These are phyloP conservation scores for Aphrocallistes beatrix DNA, from an alignment of 37 sponge, comb jelly and placozoan genomes.

Conservation along the genomic window DNA sequence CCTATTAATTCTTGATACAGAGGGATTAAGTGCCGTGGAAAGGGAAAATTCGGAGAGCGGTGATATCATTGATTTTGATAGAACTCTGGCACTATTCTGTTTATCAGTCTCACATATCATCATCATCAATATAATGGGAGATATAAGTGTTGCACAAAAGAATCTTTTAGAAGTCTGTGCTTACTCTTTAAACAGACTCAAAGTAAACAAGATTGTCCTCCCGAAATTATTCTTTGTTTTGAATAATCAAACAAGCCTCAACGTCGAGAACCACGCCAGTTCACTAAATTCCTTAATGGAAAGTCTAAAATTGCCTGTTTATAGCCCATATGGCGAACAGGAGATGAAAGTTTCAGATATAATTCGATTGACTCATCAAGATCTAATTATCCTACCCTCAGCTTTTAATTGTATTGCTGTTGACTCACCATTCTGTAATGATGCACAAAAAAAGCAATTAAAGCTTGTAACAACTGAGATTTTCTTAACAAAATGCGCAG, in stretches of 20 bases:
- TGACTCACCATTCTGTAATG: background rate
- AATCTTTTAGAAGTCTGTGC: background rate
- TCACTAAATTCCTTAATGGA: background rate
- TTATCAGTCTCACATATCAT: background rate
- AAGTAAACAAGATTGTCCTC: background rate
- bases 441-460: no score
- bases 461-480: no score
- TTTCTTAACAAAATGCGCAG: no score
- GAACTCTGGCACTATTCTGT: no score
- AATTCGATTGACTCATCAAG: background rate
- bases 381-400: no score
- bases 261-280: background rate
- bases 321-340: background rate
- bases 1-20: no score
- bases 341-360: background rate
- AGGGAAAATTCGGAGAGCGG: no score
- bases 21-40: no score
- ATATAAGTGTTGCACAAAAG: background rate
- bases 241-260: background rate
- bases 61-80: no score
- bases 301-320: background rate
- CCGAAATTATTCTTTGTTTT: no score
- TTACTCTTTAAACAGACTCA: background rate
- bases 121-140: background rate
- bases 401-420: no score